phyloP scores from a whole-genome alignment of 37 sponge, comb jelly and placozoan genomes.

The Corticium candelabrum region DNA sequence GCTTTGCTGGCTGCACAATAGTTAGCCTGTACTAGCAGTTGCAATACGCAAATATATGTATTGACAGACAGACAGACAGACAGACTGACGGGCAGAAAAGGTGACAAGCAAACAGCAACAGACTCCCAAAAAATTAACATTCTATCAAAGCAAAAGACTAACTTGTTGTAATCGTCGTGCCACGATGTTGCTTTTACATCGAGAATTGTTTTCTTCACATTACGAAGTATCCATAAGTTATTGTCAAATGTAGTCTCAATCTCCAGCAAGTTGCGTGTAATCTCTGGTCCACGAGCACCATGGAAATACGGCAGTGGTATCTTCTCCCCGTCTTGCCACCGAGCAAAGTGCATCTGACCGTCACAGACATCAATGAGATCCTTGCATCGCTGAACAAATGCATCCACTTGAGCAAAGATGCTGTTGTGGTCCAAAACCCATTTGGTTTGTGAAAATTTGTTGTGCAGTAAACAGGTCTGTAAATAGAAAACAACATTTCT shows the following conservation, averaged over 20 bases:
- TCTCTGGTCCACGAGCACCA: conserved; percentile 72
- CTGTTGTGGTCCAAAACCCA: conserved; percentile 90
- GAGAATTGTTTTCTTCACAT: conserved; percentile 64
- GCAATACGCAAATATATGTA: no score
- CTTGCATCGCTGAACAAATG: conserved; percentile 91
- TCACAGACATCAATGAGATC: conserved; percentile 93
- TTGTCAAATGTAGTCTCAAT: conserved; percentile 94
- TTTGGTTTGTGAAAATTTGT: conserved; percentile 39
- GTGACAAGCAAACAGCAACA: no score
- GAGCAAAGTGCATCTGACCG: conserved; percentile 79
- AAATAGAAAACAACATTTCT: conserved; percentile 16
- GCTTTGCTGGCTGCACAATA: no score
- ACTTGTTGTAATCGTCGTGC: conserved; percentile 41
- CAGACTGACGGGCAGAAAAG: no score
- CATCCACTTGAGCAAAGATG: conserved; percentile 98
- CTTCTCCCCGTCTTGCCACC: conserved; percentile 69
- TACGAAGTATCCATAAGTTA: conserved; percentile 47
- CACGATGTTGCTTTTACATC: conserved; percentile 67
- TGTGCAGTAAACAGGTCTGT: conserved; percentile 50
- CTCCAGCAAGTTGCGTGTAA: conserved; percentile 73
- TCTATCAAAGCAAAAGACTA: not conserved
- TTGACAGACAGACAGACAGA: no score
- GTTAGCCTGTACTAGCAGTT: no score
- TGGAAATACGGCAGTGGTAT: conserved; percentile 74
- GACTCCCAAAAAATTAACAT: not conserved